Conservation (phyloP, 2,113 vertebrate genomes). For the Gobio gobio region DNA sequence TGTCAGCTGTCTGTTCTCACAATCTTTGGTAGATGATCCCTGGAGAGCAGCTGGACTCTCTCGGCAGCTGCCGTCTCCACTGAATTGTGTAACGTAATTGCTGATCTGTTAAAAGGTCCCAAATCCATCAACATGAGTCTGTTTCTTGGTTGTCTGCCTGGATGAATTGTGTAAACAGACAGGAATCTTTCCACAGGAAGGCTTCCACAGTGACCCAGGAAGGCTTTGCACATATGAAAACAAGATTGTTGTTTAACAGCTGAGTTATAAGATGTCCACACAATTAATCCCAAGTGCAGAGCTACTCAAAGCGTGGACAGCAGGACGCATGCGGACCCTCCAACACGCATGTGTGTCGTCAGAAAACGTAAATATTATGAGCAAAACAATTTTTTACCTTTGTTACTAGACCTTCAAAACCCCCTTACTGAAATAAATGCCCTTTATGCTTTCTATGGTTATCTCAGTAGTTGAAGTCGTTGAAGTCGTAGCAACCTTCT, state of each 20-base stretch:
- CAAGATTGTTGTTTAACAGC: neutral
- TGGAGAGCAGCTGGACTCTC: slow-evolving; percentile 39
- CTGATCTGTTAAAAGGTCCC: slow-evolving; percentile 52
- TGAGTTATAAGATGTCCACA: neutral
- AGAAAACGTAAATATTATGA: neutral
- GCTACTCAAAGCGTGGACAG: neutral
- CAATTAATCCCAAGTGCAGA: neutral
- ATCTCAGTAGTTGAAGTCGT: neutral
- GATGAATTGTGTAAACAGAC: slow-evolving; percentile 60
- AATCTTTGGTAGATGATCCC: slow-evolving; percentile 49
- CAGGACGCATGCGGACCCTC: neutral
- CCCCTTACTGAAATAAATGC: too few species aligned
- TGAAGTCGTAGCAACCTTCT: neutral
- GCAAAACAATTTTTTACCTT: neutral
- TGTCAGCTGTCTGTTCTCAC: slow-evolving; percentile 44
- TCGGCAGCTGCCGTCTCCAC: slow-evolving; percentile 63
- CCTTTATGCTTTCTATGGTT: neutral
- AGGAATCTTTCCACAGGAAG: slow-evolving; percentile 35
- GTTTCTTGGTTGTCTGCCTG: slow-evolving; percentile 35
- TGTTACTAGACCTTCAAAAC: neutral
- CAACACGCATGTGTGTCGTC: too few species aligned
- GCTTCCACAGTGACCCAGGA: slow-evolving; percentile 25
- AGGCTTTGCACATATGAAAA: slow-evolving; percentile 3
- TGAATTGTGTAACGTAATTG: slow-evolving; percentile 44
- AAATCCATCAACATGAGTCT: slow-evolving; percentile 51